Conservation (phyloP, 2,797 vertebrate genomes). For the Gouania willdenowi region DNA sequence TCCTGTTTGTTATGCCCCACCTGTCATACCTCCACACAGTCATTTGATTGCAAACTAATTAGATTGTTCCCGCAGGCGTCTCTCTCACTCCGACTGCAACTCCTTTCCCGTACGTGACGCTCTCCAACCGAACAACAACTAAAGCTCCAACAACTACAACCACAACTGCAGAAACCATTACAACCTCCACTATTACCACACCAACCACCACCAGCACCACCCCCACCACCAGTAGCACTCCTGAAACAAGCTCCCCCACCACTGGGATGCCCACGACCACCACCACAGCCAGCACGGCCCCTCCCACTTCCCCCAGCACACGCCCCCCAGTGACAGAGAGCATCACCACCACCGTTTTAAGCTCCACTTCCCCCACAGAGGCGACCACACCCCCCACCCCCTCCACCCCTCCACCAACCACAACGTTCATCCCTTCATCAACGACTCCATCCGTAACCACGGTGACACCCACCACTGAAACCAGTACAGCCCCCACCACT, state of each 20-base stretch:
- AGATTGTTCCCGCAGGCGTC: constrained; percentile 59
- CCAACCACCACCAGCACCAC: constrained; percentile 26
- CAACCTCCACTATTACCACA: constrained; percentile 24
- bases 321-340: constrained; percentile 35
- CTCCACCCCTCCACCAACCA: constrained; percentile 17
- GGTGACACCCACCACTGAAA: constrained; percentile 4
- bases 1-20: too few relatives aligned
- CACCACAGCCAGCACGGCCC: constrained; percentile 14
- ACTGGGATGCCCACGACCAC: constrained; percentile 37
- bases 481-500: constrained; percentile 21
- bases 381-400: constrained; percentile 22
- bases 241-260: constrained; percentile 4
- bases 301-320: constrained; percentile 32
- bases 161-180: constrained; percentile 11
- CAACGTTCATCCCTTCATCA: constrained; percentile 36
- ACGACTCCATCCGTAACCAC: constrained; percentile 19
- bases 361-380: constrained; percentile 25
- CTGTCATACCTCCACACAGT: too few relatives aligned
- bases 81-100: constrained; percentile 70
- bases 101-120: constrained; percentile 74
- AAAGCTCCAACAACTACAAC: constrained; percentile 17
- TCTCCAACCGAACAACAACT: constrained; percentile 70
- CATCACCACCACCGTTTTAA: constrained; percentile 28
- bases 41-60: too few relatives aligned
- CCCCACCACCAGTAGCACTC: constrained; percentile 6